A percentile compares a stretch with the other conserved stretches of the same genome.
Conservation (phyloP, 1,140 invertebrate species). For the Drosophila melanogaster region DNA sequence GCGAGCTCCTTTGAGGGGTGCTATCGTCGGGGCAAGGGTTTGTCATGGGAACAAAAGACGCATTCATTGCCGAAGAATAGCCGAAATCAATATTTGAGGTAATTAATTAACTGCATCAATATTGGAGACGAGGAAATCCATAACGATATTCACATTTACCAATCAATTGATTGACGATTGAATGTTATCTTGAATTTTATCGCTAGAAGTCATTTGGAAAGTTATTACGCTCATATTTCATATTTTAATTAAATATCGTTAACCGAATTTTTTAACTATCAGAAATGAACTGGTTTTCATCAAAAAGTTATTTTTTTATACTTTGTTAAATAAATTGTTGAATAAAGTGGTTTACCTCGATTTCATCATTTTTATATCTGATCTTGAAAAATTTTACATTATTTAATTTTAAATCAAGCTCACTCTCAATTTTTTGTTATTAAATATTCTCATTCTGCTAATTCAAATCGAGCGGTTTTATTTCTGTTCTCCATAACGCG, state of each 20-base stretch:
- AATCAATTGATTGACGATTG: conserved; percentile 73
- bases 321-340: too few relatives aligned
- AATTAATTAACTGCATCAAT: conserved; percentile 81
- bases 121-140: conserved; percentile 39
- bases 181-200: conserved; percentile 59
- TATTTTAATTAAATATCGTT: neutral
- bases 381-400: too few relatives aligned
- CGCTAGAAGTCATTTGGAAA: conserved; percentile 33
- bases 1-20: conserved; percentile 24
- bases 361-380: too few relatives aligned
- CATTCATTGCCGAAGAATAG: conserved; percentile 63
- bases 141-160: conserved; percentile 74
- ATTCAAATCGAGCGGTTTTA: neutral
- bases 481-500: neutral
- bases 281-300: too few relatives aligned
- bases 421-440: too few relatives aligned
- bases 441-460: too few relatives aligned
- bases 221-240: neutral
- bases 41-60: conserved; percentile 82
- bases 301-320: too few relatives aligned
- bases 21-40: conserved; percentile 42
- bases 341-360: too few relatives aligned
- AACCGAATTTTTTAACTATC: too few relatives aligned
- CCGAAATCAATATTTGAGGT: conserved; percentile 81
- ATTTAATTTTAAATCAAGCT: too few relatives aligned